A percentile compares a stretch with the other conserved stretches of the same genome.
These are phyloP conservation scores for Leuciscus waleckii DNA, from an alignment of 2,797 vertebrate species.

Conservation along the genomic window DNA sequence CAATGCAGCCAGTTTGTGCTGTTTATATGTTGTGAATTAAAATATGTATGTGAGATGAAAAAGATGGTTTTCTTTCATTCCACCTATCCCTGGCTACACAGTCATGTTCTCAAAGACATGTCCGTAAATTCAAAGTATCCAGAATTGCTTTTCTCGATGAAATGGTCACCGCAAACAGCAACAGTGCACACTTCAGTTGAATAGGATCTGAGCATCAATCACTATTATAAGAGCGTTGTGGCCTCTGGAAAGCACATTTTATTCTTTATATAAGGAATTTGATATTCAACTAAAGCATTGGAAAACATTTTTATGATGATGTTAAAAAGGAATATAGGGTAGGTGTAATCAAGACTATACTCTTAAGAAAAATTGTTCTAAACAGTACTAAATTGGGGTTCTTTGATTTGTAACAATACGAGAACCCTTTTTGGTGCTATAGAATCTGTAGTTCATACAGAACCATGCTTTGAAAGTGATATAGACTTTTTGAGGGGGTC, in stretches of 20 bases:
- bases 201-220: conserved; percentile 12
- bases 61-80: not conserved
- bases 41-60: conserved; percentile 2
- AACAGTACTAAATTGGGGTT: too few species aligned
- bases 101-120: not conserved
- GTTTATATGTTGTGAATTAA: conserved; percentile 15
- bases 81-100: not conserved
- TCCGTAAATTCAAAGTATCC: not conserved
- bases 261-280: conserved; percentile 27
- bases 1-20: not conserved
- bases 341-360: too few species aligned
- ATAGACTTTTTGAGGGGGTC: too few species aligned
- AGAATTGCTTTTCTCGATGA: conserved; percentile 30
- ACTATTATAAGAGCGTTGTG: conserved; percentile 11
- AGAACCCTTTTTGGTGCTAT: too few species aligned
- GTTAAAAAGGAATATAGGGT: conserved; percentile 2
- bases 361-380: too few species aligned
- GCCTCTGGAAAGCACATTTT: conserved; percentile 19
- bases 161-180: conserved; percentile 39
- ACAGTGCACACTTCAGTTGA: conserved; percentile 38
- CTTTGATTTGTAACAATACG: too few species aligned
- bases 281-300: not conserved
- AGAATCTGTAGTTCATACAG: too few species aligned
- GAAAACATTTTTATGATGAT: conserved; percentile 5
- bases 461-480: too few species aligned